Evolutionary conservation across 2,888 invertebrate species (phyloP), one percentile per base, ranked within the genome.

Genomic region (Thymelicus acteon): DNA sequence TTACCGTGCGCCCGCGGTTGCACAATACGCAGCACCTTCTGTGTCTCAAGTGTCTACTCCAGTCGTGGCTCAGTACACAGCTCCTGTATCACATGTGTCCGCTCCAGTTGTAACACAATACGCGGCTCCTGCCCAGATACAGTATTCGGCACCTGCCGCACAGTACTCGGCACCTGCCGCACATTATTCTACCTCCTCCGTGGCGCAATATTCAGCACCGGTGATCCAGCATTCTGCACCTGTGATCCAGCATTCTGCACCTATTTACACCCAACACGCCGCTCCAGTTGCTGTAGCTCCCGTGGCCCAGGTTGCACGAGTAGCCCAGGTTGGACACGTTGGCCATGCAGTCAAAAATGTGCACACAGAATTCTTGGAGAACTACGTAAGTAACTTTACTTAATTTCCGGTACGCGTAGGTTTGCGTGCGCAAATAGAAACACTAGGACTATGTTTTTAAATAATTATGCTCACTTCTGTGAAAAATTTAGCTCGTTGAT

Each of bases 321-420:
- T 68, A 69, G 76, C 62, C 39, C 75, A 61, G 72, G 52, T 62
- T 13, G 67, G 61, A 61, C 66, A 60, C 31, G 31, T 31, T 7
- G 61, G 77, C 7, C 86, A 89, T 19, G 81, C 87, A 19, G 86
- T 88, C 24, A 95, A 95, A 82, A 94, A 95, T 76, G 92, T 94
- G n/a, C 94, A 94, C 77, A 90, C 93, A 12, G 95, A 95, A 72
- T 95, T 95, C 82, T 82, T 95, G 78, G 95, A 95, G 81, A 95
- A 95, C 80, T 95, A 95, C 81, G 95, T 95, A 84, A 95, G 95
- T 94, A 72, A 44, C 57, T 63, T 52, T 52, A 19, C 19, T 19
- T 7, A 19, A 52, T 52, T 19, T 19, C n/a, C 13, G 12, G 13
- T 31, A 13, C 6, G 47, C 13, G 10, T 19, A 52, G 1, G 49